Evolutionary conservation across 2,888 invertebrate genomes (phyloP).

Genomic region (Beris chalybata): DNA sequence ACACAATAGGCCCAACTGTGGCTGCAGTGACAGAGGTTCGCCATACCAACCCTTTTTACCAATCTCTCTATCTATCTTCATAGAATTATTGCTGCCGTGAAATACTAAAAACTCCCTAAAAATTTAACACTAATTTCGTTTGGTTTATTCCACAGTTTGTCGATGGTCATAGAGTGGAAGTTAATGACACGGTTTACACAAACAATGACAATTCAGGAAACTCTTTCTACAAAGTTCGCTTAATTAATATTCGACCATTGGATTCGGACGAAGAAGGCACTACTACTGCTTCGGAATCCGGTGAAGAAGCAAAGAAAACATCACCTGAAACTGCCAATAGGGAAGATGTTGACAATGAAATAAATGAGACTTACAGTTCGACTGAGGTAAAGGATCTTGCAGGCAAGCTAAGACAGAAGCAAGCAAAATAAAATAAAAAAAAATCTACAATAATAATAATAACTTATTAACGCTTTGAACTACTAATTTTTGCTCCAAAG

Average conservation of each 20-base stretch:
- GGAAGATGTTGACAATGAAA: constrained; percentile 49
- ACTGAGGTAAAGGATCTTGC: constrained; percentile 51
- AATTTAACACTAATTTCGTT: too few relatives aligned
- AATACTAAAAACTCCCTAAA: too few relatives aligned
- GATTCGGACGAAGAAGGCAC: constrained; percentile 41
- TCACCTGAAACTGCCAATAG: constrained; percentile 39
- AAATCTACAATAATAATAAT: constrained; percentile 14
- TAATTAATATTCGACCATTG: constrained; percentile 59
- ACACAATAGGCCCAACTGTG: too few relatives aligned
- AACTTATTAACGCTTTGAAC: constrained; percentile 15
- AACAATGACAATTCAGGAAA: constrained; percentile 52
- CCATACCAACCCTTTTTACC: too few relatives aligned
- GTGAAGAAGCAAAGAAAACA: constrained; percentile 6
- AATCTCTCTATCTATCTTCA: neutral
- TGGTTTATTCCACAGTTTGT: constrained; percentile 52
- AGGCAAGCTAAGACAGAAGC: neutral
- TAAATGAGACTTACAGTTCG: constrained; percentile 49
- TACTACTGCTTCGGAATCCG: neutral
- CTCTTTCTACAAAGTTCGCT: constrained; percentile 57
- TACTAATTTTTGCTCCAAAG: constrained; percentile 19
- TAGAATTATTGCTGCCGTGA: neutral
- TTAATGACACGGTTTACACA: constrained; percentile 61
- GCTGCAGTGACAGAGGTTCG: too few relatives aligned
- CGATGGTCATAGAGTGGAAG: constrained; percentile 60
- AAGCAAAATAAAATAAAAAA: constrained; percentile 8